These are phyloP conservation scores for Phoenicopterus ruber DNA, from an alignment of 2,113 vertebrate genomes.

Conservation along the genomic window DNA sequence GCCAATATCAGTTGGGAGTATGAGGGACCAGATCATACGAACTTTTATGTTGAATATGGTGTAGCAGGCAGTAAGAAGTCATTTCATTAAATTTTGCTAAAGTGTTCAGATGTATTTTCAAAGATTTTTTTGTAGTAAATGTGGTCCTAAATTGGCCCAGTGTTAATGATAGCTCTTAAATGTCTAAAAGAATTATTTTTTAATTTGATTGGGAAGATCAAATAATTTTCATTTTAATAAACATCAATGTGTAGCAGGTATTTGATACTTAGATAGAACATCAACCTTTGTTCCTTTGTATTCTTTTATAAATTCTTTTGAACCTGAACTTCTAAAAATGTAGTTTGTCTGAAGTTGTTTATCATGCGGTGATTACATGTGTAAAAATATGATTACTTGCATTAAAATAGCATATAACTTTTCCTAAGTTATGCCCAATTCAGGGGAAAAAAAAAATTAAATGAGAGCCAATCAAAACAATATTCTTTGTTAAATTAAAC, in stretches of 20 bases:
- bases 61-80: conserved; percentile 89
- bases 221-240: conserved; percentile 4
- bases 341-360: neutral
- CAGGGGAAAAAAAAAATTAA: neutral
- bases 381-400: neutral
- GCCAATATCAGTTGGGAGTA: conserved; percentile 93
- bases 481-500: neutral
- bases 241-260: neutral
- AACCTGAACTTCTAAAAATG: neutral
- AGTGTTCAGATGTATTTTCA: conserved; percentile 47
- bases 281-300: conserved; percentile 58
- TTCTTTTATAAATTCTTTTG: neutral
- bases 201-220: neutral
- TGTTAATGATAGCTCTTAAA: conserved; percentile 26
- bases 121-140: conserved; percentile 23
- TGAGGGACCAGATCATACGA: conserved; percentile 87
- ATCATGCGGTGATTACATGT: neutral
- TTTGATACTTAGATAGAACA: neutral
- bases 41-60: conserved; percentile 92
- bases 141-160: neutral
- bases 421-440: neutral
- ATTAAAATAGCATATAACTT: neutral
- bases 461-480: neutral
- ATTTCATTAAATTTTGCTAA: conserved; percentile 64
- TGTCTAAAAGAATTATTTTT: neutral